Conservation (phyloP, 2,113 vertebrate species). For the Tetraodon nigroviridis region DNA sequence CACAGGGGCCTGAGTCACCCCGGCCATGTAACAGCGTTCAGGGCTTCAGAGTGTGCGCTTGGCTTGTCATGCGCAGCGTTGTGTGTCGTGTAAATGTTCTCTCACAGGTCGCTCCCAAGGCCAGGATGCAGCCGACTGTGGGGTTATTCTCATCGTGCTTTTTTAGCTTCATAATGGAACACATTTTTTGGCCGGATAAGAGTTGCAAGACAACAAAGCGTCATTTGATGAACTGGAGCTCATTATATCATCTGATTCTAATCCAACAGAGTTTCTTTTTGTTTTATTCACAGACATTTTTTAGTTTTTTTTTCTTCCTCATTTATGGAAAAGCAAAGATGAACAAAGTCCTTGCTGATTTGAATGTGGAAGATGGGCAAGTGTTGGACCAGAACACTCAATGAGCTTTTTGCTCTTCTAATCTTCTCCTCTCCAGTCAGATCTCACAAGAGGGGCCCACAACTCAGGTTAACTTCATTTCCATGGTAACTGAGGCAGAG, state of each 20-base stretch:
- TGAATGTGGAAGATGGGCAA: slow-evolving; percentile 1
- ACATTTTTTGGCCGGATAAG: slow-evolving; percentile 16
- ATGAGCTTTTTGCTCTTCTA: slow-evolving; percentile 20
- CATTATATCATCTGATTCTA: neutral
- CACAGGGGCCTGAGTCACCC: slow-evolving; percentile 31
- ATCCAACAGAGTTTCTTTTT: neutral
- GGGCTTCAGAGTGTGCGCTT: neutral
- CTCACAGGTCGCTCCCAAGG: slow-evolving; percentile 5
- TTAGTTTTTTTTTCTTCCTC: neutral
- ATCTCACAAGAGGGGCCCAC: slow-evolving; percentile 36
- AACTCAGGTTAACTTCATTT: slow-evolving; percentile 62
- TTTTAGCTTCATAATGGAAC: slow-evolving; percentile 30
- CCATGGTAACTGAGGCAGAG: slow-evolving; percentile 66
- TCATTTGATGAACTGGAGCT: slow-evolving; percentile 30
- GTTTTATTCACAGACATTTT: neutral
- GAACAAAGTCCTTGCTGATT: slow-evolving; percentile 2
- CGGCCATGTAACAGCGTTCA: slow-evolving; percentile 18
- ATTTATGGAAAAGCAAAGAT: neutral
- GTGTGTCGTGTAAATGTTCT: neutral
- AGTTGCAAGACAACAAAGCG: slow-evolving; percentile 33
- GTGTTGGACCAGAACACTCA: neutral
- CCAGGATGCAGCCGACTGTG: slow-evolving; percentile 13
- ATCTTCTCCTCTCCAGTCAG: slow-evolving; percentile 33
- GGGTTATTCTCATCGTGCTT: slow-evolving; percentile 32
- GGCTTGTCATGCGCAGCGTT: neutral